phyloP scores from a whole-genome alignment of 2,113 vertebrate genomes.

The Synchiropus splendidus region DNA sequence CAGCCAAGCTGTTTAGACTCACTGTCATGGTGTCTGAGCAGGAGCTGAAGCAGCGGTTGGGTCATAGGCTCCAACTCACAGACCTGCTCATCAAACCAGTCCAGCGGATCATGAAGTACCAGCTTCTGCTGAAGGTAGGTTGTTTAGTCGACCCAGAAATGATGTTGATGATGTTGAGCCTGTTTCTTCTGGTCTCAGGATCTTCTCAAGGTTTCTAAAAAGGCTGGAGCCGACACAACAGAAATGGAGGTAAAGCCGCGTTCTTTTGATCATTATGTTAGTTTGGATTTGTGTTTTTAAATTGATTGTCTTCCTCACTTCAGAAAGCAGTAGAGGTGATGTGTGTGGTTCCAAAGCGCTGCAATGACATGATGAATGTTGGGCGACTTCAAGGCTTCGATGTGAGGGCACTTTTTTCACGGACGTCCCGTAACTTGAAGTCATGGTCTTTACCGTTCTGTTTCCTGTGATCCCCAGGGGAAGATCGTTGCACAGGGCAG shows the following conservation, averaged over 20 bases:
- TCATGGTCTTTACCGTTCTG: not conserved
- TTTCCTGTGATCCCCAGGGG: constrained; percentile 65
- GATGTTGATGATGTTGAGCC: not conserved
- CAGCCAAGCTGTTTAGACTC: too few relatives aligned
- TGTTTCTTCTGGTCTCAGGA: constrained; percentile 68
- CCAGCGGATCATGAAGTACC: constrained; percentile 98
- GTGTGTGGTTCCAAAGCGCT: constrained; percentile 96
- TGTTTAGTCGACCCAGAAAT: not conserved
- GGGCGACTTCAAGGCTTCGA: constrained; percentile 97
- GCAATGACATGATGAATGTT: constrained; percentile 99
- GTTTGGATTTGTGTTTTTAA: not conserved
- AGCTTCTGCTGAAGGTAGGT: constrained; percentile 87
- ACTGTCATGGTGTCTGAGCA: too few relatives aligned
- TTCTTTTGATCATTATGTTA: too few relatives aligned
- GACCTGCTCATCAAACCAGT: constrained; percentile 96
- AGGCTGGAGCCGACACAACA: constrained; percentile 79
- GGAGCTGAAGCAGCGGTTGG: constrained; percentile 82
- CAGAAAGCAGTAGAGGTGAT: constrained; percentile 98
- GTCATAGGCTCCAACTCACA: constrained; percentile 90
- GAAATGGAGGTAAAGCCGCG: constrained; percentile 81
- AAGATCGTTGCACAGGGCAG: constrained; percentile 98
- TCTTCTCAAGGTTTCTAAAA: constrained; percentile 92
- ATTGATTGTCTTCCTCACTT: constrained; percentile 2
- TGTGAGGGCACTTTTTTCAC: constrained; percentile 70
- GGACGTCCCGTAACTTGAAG: too few relatives aligned